Percentiles rank a stretch among this genome's conserved stretches.
phyloP scores from a whole-genome alignment of 2,888 invertebrate species.

The Actias luna region DNA sequence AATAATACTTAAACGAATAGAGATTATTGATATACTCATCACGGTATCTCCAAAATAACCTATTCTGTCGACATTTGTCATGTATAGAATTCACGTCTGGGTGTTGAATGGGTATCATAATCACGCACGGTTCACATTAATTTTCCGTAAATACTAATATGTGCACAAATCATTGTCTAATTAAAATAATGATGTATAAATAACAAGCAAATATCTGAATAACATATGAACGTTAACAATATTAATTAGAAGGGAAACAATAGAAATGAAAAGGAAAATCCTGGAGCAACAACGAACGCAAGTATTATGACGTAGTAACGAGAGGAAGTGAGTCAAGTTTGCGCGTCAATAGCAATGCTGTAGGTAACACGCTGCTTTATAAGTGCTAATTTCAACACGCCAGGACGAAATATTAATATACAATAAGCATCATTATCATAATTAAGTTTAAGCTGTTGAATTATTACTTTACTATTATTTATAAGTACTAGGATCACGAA shows the following conservation, averaged over 20 bases:
- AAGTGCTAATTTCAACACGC: constrained; percentile 11
- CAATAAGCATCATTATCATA: not conserved
- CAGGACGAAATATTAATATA: constrained; percentile 2
- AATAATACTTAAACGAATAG: too few species aligned
- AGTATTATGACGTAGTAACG: constrained; percentile 20
- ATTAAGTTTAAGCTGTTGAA: not conserved
- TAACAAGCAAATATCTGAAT: not conserved
- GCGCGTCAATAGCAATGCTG: constrained; percentile 1
- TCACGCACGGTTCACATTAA: too few species aligned
- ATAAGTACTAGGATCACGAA: too few species aligned
- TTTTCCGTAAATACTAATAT: not conserved
- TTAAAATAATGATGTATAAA: not conserved
- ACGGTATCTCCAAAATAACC: too few species aligned
- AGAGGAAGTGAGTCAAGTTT: constrained; percentile 26
- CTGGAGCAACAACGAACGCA: constrained; percentile 36
- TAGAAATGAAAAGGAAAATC: constrained; percentile 46
- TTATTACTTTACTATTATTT: not conserved
- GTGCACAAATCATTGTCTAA: not conserved
- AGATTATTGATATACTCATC: too few species aligned
- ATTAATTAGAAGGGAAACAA: not conserved
- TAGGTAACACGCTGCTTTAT: constrained; percentile 12
- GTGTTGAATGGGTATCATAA: too few species aligned
- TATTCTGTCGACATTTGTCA: too few species aligned
- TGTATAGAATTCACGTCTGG: too few species aligned
- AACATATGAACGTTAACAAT: not conserved